Base-by-base conservation (phyloP, 2,113 vertebrate species). In the Thalassoma bifasciatum region DNA sequence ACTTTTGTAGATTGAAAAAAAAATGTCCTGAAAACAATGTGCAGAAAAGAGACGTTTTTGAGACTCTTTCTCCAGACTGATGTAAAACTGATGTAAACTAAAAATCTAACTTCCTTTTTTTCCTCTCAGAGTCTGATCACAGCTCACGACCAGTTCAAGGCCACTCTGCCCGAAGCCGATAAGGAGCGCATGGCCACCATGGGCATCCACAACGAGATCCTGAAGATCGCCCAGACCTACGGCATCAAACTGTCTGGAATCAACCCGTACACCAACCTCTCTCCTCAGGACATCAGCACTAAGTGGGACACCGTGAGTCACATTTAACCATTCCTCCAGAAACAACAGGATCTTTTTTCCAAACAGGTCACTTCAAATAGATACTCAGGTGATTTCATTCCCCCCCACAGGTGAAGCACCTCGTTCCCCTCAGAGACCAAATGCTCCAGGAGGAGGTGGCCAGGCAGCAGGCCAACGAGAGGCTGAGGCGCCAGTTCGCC, bases 81-180 rank as follows among this genome's bases (percentile, higher is more conserved):
- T 30, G 3, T 30, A 30, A 30, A 30, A 30, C 30, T 30, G 30
- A 30, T 30, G 3, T 30, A 30, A 30, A 30, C 3, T 30, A 30
- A 30, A 30, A 30, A 30, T 30, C 30, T 30, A 30, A 30, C 30
- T 30, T 30, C 30, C 42, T n/a, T n/a, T 7, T 21, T 38, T 49
- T 42, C n/a, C 23, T 4, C 2, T 8, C 74, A 97, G 95, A 96
- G 93, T 79, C 90, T 98, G 86, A 93, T 97, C 90, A 95, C 96
- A 17, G 96, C 96, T 42, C 96, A 98, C 0, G 96, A 98, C 76
- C 96, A 98, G 90, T 97, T 97, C 91, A 98, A 98, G 71, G 95
- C 95, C 72, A 98, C 96, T 0, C 79, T 98, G 67, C 96, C 96
- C 0, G 96, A 98, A 81, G 96, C 96, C 2, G 96, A 98, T 82